Conservation (phyloP, 92 coral and sea anemone genomes). For the Metridium senile region DNA sequence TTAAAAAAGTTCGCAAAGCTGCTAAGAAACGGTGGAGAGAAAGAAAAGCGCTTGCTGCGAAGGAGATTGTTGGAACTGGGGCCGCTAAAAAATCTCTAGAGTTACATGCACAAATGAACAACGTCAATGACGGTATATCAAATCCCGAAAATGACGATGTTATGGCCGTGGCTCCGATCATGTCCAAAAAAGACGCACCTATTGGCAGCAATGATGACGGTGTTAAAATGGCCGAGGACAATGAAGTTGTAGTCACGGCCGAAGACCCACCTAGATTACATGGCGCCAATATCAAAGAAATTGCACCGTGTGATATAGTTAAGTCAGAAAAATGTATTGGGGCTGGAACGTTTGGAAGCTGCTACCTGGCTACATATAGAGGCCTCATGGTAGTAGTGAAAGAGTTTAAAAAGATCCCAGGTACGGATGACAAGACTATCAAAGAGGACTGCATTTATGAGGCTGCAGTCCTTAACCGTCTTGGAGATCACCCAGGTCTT, state of each 20-base stretch:
- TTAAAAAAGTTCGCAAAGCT: not conserved
- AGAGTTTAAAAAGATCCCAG: not conserved
- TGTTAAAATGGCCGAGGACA: too few relatives aligned
- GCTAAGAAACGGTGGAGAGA: constrained; percentile 18
- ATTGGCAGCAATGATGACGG: too few relatives aligned
- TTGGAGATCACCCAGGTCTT: constrained; percentile 38
- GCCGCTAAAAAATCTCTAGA: too few relatives aligned
- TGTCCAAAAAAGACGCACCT: too few relatives aligned
- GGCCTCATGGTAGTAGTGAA: constrained; percentile 18
- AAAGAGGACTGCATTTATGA: constrained; percentile 16
- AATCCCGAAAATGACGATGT: too few relatives aligned
- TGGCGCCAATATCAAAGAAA: constrained; percentile 22
- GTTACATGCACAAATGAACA: too few relatives aligned
- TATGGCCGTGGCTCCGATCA: too few relatives aligned
- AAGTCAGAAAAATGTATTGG: constrained; percentile 6
- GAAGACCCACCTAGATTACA: too few relatives aligned
- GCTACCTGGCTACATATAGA: constrained; percentile 18
- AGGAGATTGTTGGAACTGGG: too few relatives aligned
- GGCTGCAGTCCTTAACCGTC: constrained; percentile 19
- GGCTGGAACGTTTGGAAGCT: constrained; percentile 19
- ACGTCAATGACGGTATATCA: too few relatives aligned
- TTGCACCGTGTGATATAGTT: constrained; percentile 11
- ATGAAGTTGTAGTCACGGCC: too few relatives aligned
- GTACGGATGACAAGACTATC: not conserved
- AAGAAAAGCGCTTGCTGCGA: constrained; percentile 4